Evolutionary conservation across 1,140 invertebrate species (phyloP).

Genomic region (Venustaconcha ellipsiformis): DNA sequence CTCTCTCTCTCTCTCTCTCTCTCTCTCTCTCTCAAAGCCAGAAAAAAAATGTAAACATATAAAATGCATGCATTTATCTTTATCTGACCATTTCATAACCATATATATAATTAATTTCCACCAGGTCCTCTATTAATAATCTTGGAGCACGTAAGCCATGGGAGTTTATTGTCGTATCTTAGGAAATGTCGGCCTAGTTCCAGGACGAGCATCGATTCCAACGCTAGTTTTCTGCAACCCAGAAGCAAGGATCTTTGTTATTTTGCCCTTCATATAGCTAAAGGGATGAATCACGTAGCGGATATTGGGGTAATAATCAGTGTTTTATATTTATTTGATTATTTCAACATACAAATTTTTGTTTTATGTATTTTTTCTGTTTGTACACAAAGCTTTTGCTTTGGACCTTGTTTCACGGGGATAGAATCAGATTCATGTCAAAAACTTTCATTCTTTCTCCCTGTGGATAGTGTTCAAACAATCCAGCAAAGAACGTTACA

Average conservation of each 20-base stretch:
- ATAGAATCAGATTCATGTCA: not conserved
- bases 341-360: not conserved
- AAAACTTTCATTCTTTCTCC: not conserved
- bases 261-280: slow-evolving; percentile 47
- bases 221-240: slow-evolving; percentile 9
- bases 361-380: not conserved
- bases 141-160: slow-evolving; percentile 53
- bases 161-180: slow-evolving; percentile 48
- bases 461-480: not conserved
- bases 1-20: no score
- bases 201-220: slow-evolving; percentile 3
- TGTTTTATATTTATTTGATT: not conserved
- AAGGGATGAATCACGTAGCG: slow-evolving; percentile 47
- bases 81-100: no score
- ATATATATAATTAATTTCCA: not conserved
- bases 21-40: no score
- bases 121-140: slow-evolving; percentile 52
- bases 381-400: not conserved
- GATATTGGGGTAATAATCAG: slow-evolving; percentile 39
- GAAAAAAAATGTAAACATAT: no score
- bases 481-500: not conserved
- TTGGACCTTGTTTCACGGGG: not conserved
- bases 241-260: slow-evolving; percentile 45
- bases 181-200: slow-evolving; percentile 35
- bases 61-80: no score